These are phyloP conservation scores for Lindbergichthys nudifrons DNA, from an alignment of 2,797 vertebrate genomes.

Conservation along the genomic window DNA sequence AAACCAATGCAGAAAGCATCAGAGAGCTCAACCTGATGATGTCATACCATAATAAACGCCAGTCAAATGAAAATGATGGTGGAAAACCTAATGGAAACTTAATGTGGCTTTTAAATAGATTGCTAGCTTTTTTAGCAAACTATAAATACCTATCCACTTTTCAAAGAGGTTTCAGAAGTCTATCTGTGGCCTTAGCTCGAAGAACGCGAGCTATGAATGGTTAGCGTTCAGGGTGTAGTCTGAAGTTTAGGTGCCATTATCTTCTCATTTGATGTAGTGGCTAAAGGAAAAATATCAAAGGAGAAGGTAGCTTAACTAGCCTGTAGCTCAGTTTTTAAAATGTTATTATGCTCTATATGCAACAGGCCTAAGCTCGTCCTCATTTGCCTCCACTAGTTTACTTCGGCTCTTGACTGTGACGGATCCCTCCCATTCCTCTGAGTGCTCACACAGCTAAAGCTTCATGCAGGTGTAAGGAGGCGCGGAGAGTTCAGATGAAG, in stretches of 20 bases:
- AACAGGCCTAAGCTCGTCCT: no score
- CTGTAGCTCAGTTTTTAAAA: not conserved
- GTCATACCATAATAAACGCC: no score
- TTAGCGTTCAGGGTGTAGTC: not conserved
- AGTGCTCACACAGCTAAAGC: not conserved
- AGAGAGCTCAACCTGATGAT: not conserved
- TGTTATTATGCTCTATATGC: no score
- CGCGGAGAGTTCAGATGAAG: not conserved
- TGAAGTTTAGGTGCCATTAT: not conserved
- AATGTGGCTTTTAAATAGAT: no score
- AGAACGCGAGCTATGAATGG: not conserved
- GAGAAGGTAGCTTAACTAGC: not conserved
- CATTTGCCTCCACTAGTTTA: not conserved
- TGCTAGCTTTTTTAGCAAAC: no score
- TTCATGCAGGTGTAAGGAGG: constrained; percentile 50
- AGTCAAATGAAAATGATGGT: not conserved
- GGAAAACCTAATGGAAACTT: not conserved
- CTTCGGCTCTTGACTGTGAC: not conserved
- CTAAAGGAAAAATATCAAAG: not conserved
- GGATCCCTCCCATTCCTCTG: not conserved
- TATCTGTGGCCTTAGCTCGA: not conserved
- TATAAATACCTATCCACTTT: no score
- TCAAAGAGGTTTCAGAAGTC: not conserved
- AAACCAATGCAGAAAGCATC: not conserved
- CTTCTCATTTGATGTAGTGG: not conserved